A percentile compares a stretch with the other conserved stretches of the same genome.
Conservation (phyloP, 2,113 vertebrate species). For the Microcebus jonahi region DNA sequence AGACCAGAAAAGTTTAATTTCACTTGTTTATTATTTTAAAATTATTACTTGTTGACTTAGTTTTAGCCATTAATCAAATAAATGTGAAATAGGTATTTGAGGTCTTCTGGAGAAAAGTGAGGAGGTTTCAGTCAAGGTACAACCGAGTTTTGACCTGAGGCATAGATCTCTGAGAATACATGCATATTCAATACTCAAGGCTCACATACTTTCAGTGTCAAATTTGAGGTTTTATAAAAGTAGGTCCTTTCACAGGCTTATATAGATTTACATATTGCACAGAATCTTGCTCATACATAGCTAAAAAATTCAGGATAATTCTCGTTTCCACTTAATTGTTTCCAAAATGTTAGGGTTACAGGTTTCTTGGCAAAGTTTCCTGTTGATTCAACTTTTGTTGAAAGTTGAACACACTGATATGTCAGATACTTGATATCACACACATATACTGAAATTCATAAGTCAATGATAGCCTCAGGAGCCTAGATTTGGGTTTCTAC, state of each 20-base stretch:
- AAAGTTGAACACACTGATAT: neutral
- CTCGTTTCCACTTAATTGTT: neutral
- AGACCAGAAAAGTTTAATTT: neutral
- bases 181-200: neutral
- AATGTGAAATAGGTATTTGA: neutral
- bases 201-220: neutral
- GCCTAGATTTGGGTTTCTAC: neutral
- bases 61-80: neutral
- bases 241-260: neutral
- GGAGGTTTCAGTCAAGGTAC: neutral
- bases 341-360: neutral
- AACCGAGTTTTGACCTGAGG: neutral
- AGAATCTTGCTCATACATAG: neutral
- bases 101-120: neutral
- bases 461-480: neutral
- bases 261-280: neutral
- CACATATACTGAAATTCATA: neutral
- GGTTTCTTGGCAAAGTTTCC: neutral
- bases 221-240: neutral
- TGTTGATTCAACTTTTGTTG: neutral
- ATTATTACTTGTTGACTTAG: neutral
- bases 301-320: neutral
- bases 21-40: slow-evolving; percentile 12
- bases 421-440: neutral
- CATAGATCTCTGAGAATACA: neutral